Base-by-base conservation (phyloP, 2,888 invertebrate genomes). In the Pollenia griseotomentosa region DNA sequence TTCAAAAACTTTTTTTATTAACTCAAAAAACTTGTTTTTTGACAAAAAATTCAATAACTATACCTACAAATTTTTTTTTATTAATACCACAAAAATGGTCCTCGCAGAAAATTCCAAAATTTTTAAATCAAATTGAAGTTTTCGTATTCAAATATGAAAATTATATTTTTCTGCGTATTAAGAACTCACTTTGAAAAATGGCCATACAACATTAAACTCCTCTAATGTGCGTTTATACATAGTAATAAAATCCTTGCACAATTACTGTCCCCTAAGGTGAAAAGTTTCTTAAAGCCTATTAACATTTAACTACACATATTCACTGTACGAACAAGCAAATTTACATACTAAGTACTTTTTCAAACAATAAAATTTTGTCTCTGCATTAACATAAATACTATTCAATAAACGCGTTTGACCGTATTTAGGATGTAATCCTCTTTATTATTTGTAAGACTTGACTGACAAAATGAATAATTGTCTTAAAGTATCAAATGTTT, bases 401-500 rank as follows among this genome's bases (percentile, higher is more conserved):
- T 53, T 42, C 61, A 12, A 57, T 74, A 44, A 59, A 68, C 53
- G 23, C n/a, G 19, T 68, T 73, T 61, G 51, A 46, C 73, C 57
- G 59, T 73, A 55, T 71, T 48, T 80, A n/a, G 9, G 12, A 33
- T 33, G 11, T 65, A 73, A 80, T 80, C 71, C 57, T 66, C 23
- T 59, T 71, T 65, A 66, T 71, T 53, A 68, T 77, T 71, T 48
- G 42, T 46, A 71, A 78, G 65, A 48, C 71, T 51, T 73, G 12
- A 66, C 65, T 84, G 83, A 84, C 78, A 84, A 78, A 66, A 71
- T 84, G 83, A 79, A 78, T 84, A 84, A 79, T 84, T 84, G 73
- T 73, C 66, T 59, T 8, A 66, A 53, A 48, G 73, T 84, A 73
- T 66, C 73, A 79, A 73, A 73, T 84, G 71, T 61, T 66, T 78